Evolutionary conservation across 2,888 invertebrate species (phyloP).

Genomic region (Poecilobothrus nobilitatus): DNA sequence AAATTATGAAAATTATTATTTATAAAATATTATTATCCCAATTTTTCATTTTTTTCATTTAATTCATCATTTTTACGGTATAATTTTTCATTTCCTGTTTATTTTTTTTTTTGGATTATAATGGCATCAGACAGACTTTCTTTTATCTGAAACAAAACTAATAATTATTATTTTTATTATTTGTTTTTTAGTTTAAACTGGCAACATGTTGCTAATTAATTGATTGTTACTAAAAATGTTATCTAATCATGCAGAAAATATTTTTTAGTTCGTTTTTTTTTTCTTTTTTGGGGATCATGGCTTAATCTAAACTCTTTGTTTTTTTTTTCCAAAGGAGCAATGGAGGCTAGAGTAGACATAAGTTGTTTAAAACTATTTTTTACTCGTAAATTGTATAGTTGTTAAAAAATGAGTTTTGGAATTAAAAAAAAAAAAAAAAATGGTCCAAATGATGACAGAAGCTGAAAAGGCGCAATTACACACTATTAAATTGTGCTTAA

Average conservation of each 20-base stretch:
- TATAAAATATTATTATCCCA: too few species aligned
- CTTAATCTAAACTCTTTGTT: background rate
- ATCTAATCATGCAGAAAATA: background rate
- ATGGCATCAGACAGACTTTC: background rate
- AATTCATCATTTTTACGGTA: background rate
- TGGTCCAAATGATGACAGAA: too few species aligned
- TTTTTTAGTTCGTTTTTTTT: background rate
- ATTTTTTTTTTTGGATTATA: background rate
- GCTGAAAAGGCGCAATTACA: too few species aligned
- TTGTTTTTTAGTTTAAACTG: background rate
- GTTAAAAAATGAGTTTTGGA: too few species aligned
- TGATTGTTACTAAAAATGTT: background rate
- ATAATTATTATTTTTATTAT: too few species aligned
- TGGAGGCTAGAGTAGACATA: background rate
- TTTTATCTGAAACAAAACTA: background rate
- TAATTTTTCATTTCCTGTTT: background rate
- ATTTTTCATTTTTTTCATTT: background rate
- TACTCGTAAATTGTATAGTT: too few species aligned
- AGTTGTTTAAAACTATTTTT: too few species aligned
- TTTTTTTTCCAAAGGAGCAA: too few species aligned
- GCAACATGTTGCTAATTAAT: slow-evolving; percentile 6
- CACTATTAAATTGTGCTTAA: too few species aligned
- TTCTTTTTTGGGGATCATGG: background rate
- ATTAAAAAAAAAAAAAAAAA: too few species aligned
- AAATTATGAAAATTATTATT: too few species aligned